These are phyloP conservation scores for Enteromius unitaeniatus DNA, from an alignment of 2,797 vertebrate species.

Conservation along the genomic window DNA sequence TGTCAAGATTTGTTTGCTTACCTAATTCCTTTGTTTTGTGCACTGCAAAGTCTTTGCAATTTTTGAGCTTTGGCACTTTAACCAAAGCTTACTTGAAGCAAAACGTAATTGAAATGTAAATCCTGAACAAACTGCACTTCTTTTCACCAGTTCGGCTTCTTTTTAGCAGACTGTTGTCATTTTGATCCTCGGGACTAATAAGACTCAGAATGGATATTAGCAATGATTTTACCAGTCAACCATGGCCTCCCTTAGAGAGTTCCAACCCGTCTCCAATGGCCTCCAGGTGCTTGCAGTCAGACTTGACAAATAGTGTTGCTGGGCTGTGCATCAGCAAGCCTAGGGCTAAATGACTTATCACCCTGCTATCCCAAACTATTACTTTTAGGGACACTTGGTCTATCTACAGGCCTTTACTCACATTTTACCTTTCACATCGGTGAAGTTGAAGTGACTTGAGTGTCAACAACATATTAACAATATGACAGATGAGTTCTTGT, in stretches of 20 bases:
- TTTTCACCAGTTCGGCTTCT: not conserved
- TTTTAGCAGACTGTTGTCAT: not conserved
- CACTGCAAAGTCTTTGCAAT: not conserved
- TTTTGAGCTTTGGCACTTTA: not conserved
- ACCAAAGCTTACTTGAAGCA: not conserved
- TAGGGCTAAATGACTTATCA: constrained; percentile 73
- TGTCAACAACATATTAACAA: constrained; percentile 29
- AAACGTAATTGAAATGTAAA: constrained; percentile 14
- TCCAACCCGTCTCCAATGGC: constrained; percentile 65
- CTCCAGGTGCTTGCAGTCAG: constrained; percentile 72
- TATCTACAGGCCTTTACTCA: constrained; percentile 62
- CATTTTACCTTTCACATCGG: constrained; percentile 50
- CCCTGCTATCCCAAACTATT: constrained; percentile 71
- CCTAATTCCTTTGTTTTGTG: not conserved
- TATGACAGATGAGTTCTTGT: not conserved
- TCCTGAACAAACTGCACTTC: not conserved
- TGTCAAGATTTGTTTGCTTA: not conserved
- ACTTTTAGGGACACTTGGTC: constrained; percentile 68
- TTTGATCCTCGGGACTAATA: constrained; percentile 62
- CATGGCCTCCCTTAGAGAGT: constrained; percentile 58
- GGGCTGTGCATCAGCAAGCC: constrained; percentile 74
- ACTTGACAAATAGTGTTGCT: constrained; percentile 73
- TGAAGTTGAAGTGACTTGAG: constrained; percentile 18
- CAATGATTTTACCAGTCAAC: constrained; percentile 74
- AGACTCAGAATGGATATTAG: constrained; percentile 47